Percentiles rank a stretch among this genome's conserved stretches.
phyloP scores from a whole-genome alignment of 2,113 vertebrate species.

The Grammomys surdaster region DNA sequence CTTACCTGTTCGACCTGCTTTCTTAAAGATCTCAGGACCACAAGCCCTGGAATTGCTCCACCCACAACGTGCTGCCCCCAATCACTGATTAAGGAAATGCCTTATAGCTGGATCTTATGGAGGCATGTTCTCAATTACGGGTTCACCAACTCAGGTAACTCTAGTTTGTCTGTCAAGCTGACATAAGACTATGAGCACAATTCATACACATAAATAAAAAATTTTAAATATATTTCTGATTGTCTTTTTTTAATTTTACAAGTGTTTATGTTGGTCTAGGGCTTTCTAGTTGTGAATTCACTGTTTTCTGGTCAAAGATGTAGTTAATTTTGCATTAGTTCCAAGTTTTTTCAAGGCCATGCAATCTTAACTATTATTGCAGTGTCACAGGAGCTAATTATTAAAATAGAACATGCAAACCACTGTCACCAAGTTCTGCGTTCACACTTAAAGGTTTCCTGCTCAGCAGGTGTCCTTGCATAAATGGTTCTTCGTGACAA shows the following conservation, averaged over 20 bases:
- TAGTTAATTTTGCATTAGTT: background rate
- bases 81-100: background rate
- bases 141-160: background rate
- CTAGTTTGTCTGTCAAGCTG: background rate
- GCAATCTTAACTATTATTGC: slow-evolving; percentile 33
- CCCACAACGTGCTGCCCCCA: background rate
- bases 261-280: slow-evolving; percentile 6
- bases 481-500: slow-evolving; percentile 59
- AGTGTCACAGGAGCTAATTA: slow-evolving; percentile 36
- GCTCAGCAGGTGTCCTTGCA: slow-evolving; percentile 65
- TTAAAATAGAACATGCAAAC: slow-evolving; percentile 54
- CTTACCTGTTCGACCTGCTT: background rate
- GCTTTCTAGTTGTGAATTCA: background rate
- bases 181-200: background rate
- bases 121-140: background rate
- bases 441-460: slow-evolving; percentile 70
- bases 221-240: background rate
- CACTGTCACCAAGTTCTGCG: slow-evolving; percentile 35
- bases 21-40: background rate
- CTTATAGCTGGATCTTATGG: background rate
- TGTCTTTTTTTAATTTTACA: background rate
- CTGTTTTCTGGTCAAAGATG: slow-evolving; percentile 26
- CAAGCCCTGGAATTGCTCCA: background rate
- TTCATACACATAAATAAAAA: background rate
- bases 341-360: background rate